Base-by-base conservation (phyloP, 2,113 vertebrate species). In the Ceratotherium simum region DNA sequence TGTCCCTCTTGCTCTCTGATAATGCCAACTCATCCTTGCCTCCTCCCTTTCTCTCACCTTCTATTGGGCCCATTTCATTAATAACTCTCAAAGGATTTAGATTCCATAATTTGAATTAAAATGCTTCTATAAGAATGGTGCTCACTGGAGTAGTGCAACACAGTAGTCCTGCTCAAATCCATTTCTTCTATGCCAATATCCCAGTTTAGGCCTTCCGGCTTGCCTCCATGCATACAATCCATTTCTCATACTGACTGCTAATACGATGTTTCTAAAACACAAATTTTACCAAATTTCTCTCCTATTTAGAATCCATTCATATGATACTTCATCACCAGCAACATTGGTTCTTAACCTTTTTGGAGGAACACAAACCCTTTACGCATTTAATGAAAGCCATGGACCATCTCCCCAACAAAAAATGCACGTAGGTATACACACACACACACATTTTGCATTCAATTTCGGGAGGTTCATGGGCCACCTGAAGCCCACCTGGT, bases 101-200 rank as follows among this genome's bases (percentile, higher is more conserved):
- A 95, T 58, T 96, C 65, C 29, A n/a, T 80, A 87, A 75, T 87
- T 93, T 94, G 88, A 96, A 83, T 65, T 96, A 84, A 96, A 97
- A 91, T 88, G 60, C 48, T 86, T 95, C 69, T 75, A 36, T 65
- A 80, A 79, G 27, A 92, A 94, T 69, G 70, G 42, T 80, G 64
- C 46, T 46, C 69, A 67, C 18, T 17, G 29, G 39, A 92, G 84
- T 65, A 29, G 27, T 42, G 2, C 64, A 94, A 91, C 73, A 73
- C 6, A 67, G 64, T 33, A 90, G 58, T 27, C 36, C 31, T 89
- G 33, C 80, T 91, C 11, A 23, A 94, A 64, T 85, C 36, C 85
- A 80, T 62, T 65, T 88, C 85, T 90, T 86, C 62, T 42, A 67
- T 75, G 69, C 83, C 51, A 94, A 56, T 54, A 75, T 17, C 10